These are phyloP conservation scores for Tetheella fluctuosa DNA, from an alignment of 2,888 invertebrate species.

Conservation along the genomic window DNA sequence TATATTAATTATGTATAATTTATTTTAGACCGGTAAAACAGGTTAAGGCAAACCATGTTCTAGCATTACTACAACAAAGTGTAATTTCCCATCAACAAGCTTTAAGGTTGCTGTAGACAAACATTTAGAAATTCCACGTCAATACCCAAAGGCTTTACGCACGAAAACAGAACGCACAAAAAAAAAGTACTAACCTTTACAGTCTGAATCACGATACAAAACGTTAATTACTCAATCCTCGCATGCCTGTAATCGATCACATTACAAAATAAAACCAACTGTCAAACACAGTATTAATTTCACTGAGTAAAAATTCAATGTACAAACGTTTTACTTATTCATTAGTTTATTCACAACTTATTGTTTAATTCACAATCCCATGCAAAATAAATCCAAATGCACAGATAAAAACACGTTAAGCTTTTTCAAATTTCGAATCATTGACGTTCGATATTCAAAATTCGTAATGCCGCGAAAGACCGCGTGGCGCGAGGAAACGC, in stretches of 20 bases:
- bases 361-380: slow-evolving; percentile 4
- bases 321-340: neutral
- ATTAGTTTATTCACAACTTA: neutral
- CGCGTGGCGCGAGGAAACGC: slow-evolving; percentile 26
- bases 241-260: slow-evolving; percentile 34
- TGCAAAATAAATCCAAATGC: slow-evolving; percentile 19
- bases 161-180: too few species aligned
- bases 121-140: neutral
- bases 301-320: slow-evolving; percentile 17
- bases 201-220: slow-evolving; percentile 26
- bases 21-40: neutral
- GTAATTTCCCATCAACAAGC: neutral
- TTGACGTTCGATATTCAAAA: slow-evolving; percentile 56
- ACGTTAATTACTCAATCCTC: slow-evolving; percentile 25
- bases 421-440: slow-evolving; percentile 16
- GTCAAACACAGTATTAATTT: slow-evolving; percentile 24
- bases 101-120: neutral
- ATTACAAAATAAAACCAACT: slow-evolving; percentile 21
- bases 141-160: neutral
- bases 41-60: too few species aligned
- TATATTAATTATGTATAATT: too few species aligned
- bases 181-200: slow-evolving; percentile 25
- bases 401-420: slow-evolving; percentile 12
- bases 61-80: too few species aligned
- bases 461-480: slow-evolving; percentile 50